phyloP scores from a whole-genome alignment of 2,888 invertebrate species.

The Oscheius myriophilus region DNA sequence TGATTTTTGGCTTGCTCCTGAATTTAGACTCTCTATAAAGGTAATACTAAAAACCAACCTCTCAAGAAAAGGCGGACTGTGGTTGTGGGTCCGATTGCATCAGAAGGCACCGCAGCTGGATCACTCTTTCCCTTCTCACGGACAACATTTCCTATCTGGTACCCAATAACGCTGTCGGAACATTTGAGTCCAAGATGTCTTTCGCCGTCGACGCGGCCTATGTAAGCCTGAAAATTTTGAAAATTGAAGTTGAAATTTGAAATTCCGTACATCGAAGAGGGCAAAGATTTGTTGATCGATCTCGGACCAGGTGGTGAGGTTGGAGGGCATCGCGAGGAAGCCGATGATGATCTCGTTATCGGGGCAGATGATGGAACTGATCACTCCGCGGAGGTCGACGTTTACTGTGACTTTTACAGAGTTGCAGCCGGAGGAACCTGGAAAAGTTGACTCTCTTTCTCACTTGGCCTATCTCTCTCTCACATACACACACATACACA shows the following conservation, averaged over 20 bases:
- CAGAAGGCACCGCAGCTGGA: conserved; percentile 37
- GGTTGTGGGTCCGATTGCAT: conserved; percentile 57
- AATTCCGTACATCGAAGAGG: conserved; percentile 46
- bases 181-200: conserved; percentile 83
- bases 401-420: conserved; percentile 54
- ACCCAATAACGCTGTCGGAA: conserved; percentile 88
- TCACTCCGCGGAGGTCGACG: conserved; percentile 56
- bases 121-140: conserved; percentile 14
- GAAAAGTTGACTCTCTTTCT: neutral
- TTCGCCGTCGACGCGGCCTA: conserved; percentile 89
- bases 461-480: no score
- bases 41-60: conserved; percentile 19
- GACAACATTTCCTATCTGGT: conserved; percentile 79
- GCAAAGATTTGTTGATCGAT: conserved; percentile 56
- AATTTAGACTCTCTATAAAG: conserved; percentile 4
- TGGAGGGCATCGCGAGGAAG: conserved; percentile 52
- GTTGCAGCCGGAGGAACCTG: conserved; percentile 55
- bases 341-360: conserved; percentile 66
- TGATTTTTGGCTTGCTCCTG: conserved; percentile 82
- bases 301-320: conserved; percentile 57
- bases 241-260: neutral
- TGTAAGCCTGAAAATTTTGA: conserved; percentile 80
- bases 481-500: no score
- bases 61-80: conserved; percentile 58
- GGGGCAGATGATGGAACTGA: conserved; percentile 50